A percentile compares a stretch with the other conserved stretches of the same genome.
Evolutionary conservation across 2,797 vertebrate species (phyloP).

Genomic region (Pteropus rufus): DNA sequence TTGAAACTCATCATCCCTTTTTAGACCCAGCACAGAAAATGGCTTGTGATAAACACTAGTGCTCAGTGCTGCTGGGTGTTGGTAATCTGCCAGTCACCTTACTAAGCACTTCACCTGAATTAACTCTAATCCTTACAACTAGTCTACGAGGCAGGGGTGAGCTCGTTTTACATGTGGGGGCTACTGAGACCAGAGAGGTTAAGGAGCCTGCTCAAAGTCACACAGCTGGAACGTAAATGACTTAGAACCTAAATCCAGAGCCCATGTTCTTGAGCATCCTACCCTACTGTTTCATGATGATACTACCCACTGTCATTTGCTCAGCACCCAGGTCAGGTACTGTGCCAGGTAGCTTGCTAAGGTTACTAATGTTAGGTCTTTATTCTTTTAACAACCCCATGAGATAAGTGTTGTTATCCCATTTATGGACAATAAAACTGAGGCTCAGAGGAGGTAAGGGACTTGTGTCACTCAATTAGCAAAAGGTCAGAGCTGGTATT

Average conservation of each 20-base stretch:
- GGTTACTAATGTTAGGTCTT: too few relatives aligned
- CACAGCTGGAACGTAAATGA: background rate
- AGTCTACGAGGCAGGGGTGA: background rate
- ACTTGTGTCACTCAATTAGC: background rate
- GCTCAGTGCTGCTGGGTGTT: background rate
- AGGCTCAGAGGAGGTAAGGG: background rate
- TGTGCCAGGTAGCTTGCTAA: background rate
- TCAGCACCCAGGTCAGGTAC: background rate
- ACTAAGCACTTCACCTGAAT: background rate
- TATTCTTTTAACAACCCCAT: background rate
- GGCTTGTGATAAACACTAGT: rapidly evolving
- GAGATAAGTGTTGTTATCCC: background rate
- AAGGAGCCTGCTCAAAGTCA: background rate
- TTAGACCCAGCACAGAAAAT: rapidly evolving
- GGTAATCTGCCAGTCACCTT: rapidly evolving
- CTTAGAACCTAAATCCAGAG: background rate
- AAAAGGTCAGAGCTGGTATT: background rate
- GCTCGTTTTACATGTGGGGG: background rate
- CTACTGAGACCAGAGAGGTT: background rate
- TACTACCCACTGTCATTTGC: rapidly evolving
- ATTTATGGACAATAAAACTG: background rate
- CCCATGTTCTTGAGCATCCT: background rate
- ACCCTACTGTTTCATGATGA: background rate
- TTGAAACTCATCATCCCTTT: background rate
- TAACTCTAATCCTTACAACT: background rate